Percentiles rank a stretch among this genome's conserved stretches.
Evolutionary conservation across 2,797 vertebrate species (phyloP).

Genomic region (Serranus cabrilla): DNA sequence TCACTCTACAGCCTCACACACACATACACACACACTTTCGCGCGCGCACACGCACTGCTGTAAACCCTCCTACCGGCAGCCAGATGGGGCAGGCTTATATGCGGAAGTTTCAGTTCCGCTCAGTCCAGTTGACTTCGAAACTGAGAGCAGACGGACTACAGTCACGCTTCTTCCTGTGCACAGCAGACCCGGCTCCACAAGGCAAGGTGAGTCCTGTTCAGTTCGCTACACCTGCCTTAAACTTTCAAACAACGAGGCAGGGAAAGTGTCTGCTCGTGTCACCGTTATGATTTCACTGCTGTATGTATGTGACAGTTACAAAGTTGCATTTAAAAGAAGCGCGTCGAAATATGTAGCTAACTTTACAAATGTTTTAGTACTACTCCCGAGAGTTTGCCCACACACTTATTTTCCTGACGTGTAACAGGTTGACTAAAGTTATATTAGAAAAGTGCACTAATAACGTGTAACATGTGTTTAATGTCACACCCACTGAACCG

Average conservation of each 20-base stretch:
- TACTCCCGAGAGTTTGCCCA: neutral
- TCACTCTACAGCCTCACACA: neutral
- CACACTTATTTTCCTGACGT: neutral
- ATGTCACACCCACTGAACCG: conserved; percentile 50
- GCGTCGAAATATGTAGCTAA: neutral
- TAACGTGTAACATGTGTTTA: conserved; percentile 33
- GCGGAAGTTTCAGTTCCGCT: conserved; percentile 80
- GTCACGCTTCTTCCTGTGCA: conserved; percentile 43
- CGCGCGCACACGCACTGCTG: neutral
- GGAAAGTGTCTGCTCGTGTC: neutral
- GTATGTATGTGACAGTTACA: conserved; percentile 1
- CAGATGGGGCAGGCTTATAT: conserved; percentile 63
- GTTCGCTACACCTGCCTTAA: neutral
- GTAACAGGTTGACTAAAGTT: neutral
- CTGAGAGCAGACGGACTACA: conserved; percentile 55
- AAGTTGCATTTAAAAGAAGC: neutral
- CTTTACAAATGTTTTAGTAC: neutral
- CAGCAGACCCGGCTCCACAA: conserved; percentile 62
- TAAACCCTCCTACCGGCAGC: conserved; percentile 66
- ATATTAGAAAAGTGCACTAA: neutral
- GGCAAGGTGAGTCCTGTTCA: conserved; percentile 60
- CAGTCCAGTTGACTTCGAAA: conserved; percentile 59
- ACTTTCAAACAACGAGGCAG: fast-evolving
- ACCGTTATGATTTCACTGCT: neutral
- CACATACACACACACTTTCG: neutral